phyloP scores from a whole-genome alignment of 1,140 invertebrate species.

The Eumeta japonica region DNA sequence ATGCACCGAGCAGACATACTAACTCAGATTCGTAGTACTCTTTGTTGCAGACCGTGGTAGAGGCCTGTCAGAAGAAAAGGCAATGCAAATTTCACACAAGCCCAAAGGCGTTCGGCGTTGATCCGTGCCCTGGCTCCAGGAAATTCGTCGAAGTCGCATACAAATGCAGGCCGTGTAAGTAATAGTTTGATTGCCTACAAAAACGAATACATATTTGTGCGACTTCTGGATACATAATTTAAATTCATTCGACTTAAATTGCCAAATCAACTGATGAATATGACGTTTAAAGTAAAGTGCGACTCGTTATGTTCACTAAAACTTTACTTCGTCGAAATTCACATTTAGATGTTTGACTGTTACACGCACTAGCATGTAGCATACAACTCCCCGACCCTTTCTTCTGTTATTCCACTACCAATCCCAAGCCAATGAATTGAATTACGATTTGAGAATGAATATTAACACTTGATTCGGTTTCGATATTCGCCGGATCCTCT shows the following conservation, averaged over 20 bases:
- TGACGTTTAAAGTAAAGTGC: too few relatives aligned
- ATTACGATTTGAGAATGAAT: too few relatives aligned
- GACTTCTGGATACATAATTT: neutral
- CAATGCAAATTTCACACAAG: slow-evolving; percentile 84
- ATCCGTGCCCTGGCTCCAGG: slow-evolving; percentile 81
- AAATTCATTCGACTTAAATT: neutral
- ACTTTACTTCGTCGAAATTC: too few relatives aligned
- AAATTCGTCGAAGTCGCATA: slow-evolving; percentile 92
- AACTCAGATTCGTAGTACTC: slow-evolving; percentile 70
- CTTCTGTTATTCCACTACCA: too few relatives aligned
- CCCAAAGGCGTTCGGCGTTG: slow-evolving; percentile 75
- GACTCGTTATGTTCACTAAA: too few relatives aligned
- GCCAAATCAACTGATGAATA: neutral
- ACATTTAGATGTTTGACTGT: too few relatives aligned
- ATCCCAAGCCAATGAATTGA: too few relatives aligned
- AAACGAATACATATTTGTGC: neutral
- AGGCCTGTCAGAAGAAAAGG: slow-evolving; percentile 86
- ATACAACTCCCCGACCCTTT: too few relatives aligned
- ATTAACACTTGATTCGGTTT: too few relatives aligned
- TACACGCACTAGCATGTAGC: too few relatives aligned
- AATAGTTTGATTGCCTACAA: slow-evolving; percentile 11
- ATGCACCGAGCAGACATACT: slow-evolving; percentile 34
- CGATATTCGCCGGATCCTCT: too few relatives aligned
- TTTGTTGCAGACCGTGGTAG: slow-evolving; percentile 88
- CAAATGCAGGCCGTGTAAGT: slow-evolving; percentile 94